Evolutionary conservation across 2,797 vertebrate species (phyloP).

Genomic region (Morus bassanus): DNA sequence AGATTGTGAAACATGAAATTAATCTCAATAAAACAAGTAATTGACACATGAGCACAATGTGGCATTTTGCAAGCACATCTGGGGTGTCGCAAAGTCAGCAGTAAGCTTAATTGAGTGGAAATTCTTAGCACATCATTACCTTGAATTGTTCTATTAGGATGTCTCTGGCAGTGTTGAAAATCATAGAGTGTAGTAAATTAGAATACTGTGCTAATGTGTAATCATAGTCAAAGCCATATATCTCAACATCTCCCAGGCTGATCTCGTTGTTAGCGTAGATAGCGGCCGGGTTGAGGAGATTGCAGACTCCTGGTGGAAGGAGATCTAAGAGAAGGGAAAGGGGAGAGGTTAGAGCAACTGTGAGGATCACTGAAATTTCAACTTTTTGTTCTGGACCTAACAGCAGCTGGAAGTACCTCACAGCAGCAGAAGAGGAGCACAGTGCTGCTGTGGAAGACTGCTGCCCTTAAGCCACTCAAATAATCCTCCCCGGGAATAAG

Average conservation of each 20-base stretch:
- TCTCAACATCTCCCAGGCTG: conserved; percentile 77
- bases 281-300: conserved; percentile 77
- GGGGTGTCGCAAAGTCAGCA: background rate
- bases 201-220: conserved; percentile 82
- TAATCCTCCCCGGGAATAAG: background rate
- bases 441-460: background rate
- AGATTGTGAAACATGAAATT: background rate
- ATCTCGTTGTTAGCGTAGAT: conserved; percentile 84
- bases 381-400: background rate
- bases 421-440: background rate
- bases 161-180: conserved; percentile 78
- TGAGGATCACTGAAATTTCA: background rate
- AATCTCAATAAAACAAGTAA: background rate
- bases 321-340: conserved; percentile 71
- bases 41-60: fast-evolving
- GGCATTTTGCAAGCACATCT: background rate
- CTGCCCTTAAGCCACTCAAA: background rate
- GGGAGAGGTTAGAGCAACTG: background rate
- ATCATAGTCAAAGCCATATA: conserved; percentile 83
- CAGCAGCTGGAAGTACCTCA: background rate
- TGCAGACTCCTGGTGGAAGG: conserved; percentile 81
- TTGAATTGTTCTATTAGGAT: conserved; percentile 82
- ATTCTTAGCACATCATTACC: conserved; percentile 50
- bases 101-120: background rate
- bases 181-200: conserved; percentile 77